Conservation (phyloP, 2,888 invertebrate genomes). For the Drosophila helvetica region DNA sequence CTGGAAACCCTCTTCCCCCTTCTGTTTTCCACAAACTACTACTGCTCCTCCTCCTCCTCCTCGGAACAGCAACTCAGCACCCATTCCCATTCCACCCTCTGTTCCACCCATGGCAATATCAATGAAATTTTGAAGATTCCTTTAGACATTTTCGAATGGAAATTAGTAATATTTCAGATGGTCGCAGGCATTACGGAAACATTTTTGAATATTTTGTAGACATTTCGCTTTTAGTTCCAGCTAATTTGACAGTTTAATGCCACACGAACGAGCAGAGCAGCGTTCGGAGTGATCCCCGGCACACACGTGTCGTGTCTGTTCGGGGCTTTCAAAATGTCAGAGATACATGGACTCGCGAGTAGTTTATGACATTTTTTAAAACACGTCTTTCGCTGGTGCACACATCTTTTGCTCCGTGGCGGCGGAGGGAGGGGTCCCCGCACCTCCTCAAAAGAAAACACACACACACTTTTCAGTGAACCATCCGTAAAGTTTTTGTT, state of each 20-base stretch:
- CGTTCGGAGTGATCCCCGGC: slow-evolving; percentile 38
- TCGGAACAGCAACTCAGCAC: neutral
- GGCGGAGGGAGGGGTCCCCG: neutral
- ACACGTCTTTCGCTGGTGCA: slow-evolving; percentile 53
- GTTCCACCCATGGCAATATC: neutral
- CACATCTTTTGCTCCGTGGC: slow-evolving; percentile 15
- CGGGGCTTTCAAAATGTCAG: slow-evolving; percentile 70
- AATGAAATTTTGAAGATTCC: slow-evolving; percentile 30
- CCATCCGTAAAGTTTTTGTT: slow-evolving; percentile 13
- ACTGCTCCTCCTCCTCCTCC: neutral
- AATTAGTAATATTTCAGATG: slow-evolving; percentile 64
- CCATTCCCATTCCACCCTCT: slow-evolving; percentile 1
- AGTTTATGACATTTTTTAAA: slow-evolving; percentile 74
- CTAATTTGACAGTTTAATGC: slow-evolving; percentile 77
- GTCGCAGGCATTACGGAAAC: slow-evolving; percentile 49
- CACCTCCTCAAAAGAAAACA: slow-evolving; percentile 1
- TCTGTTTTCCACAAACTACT: neutral
- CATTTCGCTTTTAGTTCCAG: slow-evolving; percentile 55
- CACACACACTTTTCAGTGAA: slow-evolving; percentile 48
- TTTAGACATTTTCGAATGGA: slow-evolving; percentile 40
- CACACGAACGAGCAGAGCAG: slow-evolving; percentile 30
- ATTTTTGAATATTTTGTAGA: slow-evolving; percentile 53
- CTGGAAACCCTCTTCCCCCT: no score
- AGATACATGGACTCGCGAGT: slow-evolving; percentile 56
- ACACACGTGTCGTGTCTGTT: slow-evolving; percentile 45